These are phyloP conservation scores for Callinectes sapidus DNA, from an alignment of 2,888 invertebrate species.

Conservation along the genomic window DNA sequence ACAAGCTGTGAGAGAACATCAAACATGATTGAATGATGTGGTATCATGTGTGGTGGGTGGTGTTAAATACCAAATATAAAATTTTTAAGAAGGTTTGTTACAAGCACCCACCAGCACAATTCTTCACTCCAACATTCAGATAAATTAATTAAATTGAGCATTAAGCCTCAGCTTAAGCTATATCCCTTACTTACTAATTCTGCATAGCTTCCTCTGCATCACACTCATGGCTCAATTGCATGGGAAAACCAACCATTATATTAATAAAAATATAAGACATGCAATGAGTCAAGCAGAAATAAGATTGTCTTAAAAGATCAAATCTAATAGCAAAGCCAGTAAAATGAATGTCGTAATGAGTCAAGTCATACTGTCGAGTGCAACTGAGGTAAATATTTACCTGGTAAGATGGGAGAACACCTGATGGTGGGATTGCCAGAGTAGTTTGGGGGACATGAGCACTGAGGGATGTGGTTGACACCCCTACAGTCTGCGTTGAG, in stretches of 20 bases:
- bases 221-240: neutral
- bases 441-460: conserved; percentile 65
- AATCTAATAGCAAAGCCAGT: neutral
- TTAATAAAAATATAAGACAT: neutral
- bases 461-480: conserved; percentile 63
- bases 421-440: conserved; percentile 44
- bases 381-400: conserved; percentile 2
- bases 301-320: neutral
- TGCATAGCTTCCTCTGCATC: neutral
- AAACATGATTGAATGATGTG: neutral
- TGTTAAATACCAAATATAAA: neutral
- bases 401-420: conserved; percentile 45
- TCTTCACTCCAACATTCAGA: neutral
- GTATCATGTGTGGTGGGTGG: neutral
- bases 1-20: conserved; percentile 54
- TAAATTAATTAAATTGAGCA: neutral
- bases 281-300: conserved; percentile 13
- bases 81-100: neutral
- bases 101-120: neutral
- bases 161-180: neutral
- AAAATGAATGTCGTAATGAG: neutral
- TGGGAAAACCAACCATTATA: neutral
- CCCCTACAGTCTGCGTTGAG: conserved; percentile 74
- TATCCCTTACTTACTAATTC: neutral
- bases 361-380: neutral